Base-by-base conservation (phyloP, 2,797 vertebrate genomes). In the Poeciliopsis presidionis region DNA sequence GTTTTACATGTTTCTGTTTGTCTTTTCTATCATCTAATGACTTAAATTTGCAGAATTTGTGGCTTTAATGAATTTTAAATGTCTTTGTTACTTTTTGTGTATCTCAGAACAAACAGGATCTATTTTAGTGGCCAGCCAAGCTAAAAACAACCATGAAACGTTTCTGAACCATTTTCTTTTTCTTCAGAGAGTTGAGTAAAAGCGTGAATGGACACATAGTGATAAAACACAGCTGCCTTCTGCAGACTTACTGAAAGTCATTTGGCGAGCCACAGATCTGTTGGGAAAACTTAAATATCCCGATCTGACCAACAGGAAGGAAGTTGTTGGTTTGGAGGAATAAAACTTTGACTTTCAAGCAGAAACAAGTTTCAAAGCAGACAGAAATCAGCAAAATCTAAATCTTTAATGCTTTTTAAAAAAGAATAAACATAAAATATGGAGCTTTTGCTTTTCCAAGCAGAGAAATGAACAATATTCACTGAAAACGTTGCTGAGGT, bases 261-360 rank as follows among this genome's bases (percentile, higher is more conserved):
- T 65, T 61, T 4, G 63, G 11, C 36, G 7, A 41, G 22, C 11
- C 25, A 16, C 25, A 46, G 25, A 16, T 25, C 43, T n/a, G 39
- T 45, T 43, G 65, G 65, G 22, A 43, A 67, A 69, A 43, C 65
- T 25, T 69, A n/a, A 69, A 69, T 69, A n/a, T 43, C 41, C 65
- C n/a, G 39, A 14, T 25, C 11, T 46, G 41, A 28, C 25, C 41
- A 69, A 46, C 41, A 28, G 16, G 45, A 70, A 70, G 41, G 67
- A 45, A 14, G n/a, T 12, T 67, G 36, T 67, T 69, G 9, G 36
- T 13, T 69, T 69, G 39, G 36, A n/a, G 4, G 41, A 45, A 45
- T n/a, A n/a, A 70, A 45, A 70, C 45, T 43, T 22, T 0, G 2
- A 13, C 45, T 45, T 70, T 11, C 67, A 28, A n/a, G 25, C 22